A percentile compares a stretch with the other conserved stretches of the same genome.
Conservation (phyloP, 2,888 invertebrate genomes). For the Muschampia plurimacula region DNA sequence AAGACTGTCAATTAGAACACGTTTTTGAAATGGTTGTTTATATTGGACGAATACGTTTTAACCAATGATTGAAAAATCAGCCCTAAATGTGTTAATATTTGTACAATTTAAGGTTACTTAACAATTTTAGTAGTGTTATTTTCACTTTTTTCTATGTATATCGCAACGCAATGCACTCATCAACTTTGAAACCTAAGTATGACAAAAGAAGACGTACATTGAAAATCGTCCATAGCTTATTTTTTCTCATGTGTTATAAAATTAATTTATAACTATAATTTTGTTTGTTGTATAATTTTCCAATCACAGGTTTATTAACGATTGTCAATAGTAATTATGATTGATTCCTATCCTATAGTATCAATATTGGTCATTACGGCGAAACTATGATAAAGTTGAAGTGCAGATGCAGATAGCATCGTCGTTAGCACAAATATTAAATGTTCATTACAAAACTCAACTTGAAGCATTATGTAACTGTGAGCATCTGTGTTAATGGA, state of each 20-base stretch:
- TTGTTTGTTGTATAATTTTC: no score
- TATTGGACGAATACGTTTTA: no score
- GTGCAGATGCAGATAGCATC: background rate
- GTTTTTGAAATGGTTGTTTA: no score
- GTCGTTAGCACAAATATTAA: slow-evolving; percentile 39
- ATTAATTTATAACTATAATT: no score
- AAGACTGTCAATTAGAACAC: no score
- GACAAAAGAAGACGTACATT: background rate
- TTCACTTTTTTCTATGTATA: background rate
- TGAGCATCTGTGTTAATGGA: slow-evolving; percentile 80
- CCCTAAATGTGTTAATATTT: slow-evolving; percentile 1
- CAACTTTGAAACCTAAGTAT: background rate
- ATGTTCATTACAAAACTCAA: slow-evolving; percentile 57
- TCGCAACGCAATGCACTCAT: background rate
- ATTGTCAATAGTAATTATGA: slow-evolving; percentile 5
- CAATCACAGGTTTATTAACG: slow-evolving; percentile 13
- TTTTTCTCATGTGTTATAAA: background rate
- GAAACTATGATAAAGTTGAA: background rate
- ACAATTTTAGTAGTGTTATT: background rate
- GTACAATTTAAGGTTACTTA: background rate
- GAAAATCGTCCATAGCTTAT: background rate
- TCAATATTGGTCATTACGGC: background rate
- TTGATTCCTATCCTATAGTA: background rate
- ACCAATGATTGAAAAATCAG: no score
- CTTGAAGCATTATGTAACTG: slow-evolving; percentile 66